Conservation (phyloP, 2,113 vertebrate species). For the Hymenochirus boettgeri region DNA sequence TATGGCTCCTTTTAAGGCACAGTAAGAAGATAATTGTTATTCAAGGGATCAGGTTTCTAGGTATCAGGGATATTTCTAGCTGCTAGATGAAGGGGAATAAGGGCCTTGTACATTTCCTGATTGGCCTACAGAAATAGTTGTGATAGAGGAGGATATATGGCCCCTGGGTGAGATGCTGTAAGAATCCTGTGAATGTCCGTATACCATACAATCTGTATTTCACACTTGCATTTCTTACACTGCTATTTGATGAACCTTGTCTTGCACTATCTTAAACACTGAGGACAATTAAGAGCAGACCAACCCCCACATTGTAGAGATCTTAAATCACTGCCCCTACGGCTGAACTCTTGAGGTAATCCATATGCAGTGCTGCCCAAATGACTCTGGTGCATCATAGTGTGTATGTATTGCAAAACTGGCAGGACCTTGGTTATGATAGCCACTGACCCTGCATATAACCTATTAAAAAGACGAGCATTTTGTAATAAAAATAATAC, state of each 20-base stretch:
- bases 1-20: too few species aligned
- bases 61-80: neutral
- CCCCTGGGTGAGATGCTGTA: neutral
- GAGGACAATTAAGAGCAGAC: conserved; percentile 4
- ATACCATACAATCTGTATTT: neutral
- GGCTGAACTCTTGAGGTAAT: conserved; percentile 25
- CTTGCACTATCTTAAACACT: neutral
- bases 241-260: conserved; percentile 7
- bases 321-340: conserved; percentile 13
- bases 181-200: neutral
- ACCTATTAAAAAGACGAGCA: conserved; percentile 41
- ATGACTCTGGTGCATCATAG: conserved; percentile 27
- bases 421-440: conserved; percentile 22
- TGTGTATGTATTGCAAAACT: conserved; percentile 39
- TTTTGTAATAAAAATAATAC: conserved; percentile 32
- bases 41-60: neutral
- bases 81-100: neutral
- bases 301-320: neutral
- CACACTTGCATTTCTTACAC: conserved; percentile 1
- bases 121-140: neutral
- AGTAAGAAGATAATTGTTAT: too few species aligned
- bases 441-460: conserved; percentile 25
- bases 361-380: conserved; percentile 32
- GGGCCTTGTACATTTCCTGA: neutral
- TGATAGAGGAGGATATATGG: neutral